Percentiles rank a stretch among this genome's conserved stretches.
Evolutionary conservation across 2,113 vertebrate species (phyloP).

Genomic region (Pitta sordida): DNA sequence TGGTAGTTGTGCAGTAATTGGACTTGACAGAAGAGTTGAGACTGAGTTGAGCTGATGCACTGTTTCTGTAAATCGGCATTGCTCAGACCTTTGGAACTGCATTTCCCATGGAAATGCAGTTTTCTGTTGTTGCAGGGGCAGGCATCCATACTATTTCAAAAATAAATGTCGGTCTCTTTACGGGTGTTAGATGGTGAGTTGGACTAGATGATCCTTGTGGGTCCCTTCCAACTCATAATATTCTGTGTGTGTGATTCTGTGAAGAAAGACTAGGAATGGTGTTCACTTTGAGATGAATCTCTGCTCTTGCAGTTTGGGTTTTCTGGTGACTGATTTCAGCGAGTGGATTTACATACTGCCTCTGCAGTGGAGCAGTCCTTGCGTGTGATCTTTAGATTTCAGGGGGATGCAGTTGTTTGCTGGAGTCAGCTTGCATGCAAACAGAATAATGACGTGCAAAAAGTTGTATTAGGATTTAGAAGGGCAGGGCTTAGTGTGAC

Average conservation of each 20-base stretch:
- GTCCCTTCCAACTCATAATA: too few relatives aligned
- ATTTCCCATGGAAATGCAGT: not conserved
- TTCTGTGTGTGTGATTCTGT: too few relatives aligned
- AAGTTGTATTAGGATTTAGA: not conserved
- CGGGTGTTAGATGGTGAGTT: too few relatives aligned
- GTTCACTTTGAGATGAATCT: not conserved
- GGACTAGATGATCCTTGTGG: too few relatives aligned
- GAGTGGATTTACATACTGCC: not conserved
- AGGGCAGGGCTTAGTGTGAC: not conserved
- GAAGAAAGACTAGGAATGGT: not conserved
- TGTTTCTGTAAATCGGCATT: not conserved
- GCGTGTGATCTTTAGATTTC: not conserved
- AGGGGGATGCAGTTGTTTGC: not conserved
- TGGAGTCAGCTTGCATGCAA: not conserved
- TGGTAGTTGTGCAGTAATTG: not conserved
- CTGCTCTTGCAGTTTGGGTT: not conserved
- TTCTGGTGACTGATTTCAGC: not conserved
- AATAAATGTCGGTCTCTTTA: not conserved
- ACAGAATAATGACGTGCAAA: not conserved
- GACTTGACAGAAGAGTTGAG: not conserved
- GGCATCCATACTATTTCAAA: not conserved
- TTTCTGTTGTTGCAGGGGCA: not conserved
- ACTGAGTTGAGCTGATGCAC: not conserved
- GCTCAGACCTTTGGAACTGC: not conserved
- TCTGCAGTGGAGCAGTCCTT: not conserved